Evolutionary conservation across 1,140 invertebrate genomes (phyloP), one percentile per base, ranked within the genome.

Genomic region (Nasonia longicornis): DNA sequence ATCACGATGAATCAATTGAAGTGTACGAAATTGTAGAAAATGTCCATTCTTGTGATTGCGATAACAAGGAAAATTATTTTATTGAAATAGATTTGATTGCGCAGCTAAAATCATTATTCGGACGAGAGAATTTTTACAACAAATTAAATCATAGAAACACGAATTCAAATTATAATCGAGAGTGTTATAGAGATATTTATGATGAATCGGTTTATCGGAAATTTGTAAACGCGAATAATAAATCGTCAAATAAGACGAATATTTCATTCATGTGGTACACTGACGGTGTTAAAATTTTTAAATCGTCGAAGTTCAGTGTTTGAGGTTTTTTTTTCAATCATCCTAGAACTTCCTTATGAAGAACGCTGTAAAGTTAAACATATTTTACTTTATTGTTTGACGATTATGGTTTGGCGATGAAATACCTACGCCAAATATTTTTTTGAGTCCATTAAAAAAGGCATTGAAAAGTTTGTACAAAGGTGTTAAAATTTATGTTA

Each of bases 221-320:
- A 38, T 22, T 67, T 2, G 3, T 12, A 26, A 35, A 22, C 14
- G 0, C 20, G 35, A 31, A 52, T 2, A 42, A 69, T 45, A 78
- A 29, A 20, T 63, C 71, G 6, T 20, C 38, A 26, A 35, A 58
- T n/a, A 2, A 14, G 31, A 31, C 20, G 8, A 45, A 66, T 52
- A 31, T 79, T 26, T 71, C 77, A 20, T 79, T 72, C 11, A 48
- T 52, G 48, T 72, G 77, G 77, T 79, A 70, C n/a, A 76, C 73
- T n/a, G 73, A 76, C 20, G 29, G 52, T 0, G 73, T 76, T 12
- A 63, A 11, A 58, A 76, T 76, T 64, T 76, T 76, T 35, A 63
- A 76, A 35, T 76, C 73, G 0, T 63, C 26, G 0, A 76, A 76
- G 20, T 76, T 38, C 63, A 76, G 16, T 20, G 20, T 76, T 35